Percentiles rank a stretch among this genome's conserved stretches.
Evolutionary conservation across 2,797 vertebrate species (phyloP).

Genomic region (Sternarchorhynchus goeldii): DNA sequence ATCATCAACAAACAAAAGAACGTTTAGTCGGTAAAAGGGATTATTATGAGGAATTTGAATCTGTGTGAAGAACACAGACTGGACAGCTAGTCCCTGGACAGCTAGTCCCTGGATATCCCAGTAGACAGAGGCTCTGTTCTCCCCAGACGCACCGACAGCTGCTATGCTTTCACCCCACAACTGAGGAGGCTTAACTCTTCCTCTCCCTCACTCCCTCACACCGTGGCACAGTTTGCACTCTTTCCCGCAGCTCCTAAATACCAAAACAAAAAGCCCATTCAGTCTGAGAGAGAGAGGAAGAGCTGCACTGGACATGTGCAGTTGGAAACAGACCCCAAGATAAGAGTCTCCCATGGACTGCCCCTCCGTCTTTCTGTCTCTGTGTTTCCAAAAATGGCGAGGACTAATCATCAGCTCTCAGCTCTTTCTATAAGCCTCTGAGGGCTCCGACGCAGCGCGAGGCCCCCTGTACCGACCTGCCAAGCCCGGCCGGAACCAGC

Average conservation of each 20-base stretch:
- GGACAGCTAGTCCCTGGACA: background rate
- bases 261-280: conserved; percentile 62
- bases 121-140: conserved; percentile 61
- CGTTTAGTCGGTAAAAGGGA: background rate
- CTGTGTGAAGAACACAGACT: conserved; percentile 9
- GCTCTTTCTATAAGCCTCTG: conserved; percentile 14
- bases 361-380: background rate
- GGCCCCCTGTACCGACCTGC: conserved; percentile 5
- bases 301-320: conserved; percentile 19
- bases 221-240: conserved; percentile 11
- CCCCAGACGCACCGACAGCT: conserved; percentile 58
- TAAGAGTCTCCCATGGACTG: conserved; percentile 29
- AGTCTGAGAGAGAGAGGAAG: conserved; percentile 31
- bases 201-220: conserved; percentile 45
- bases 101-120: conserved; percentile 26
- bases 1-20: background rate
- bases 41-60: conserved; percentile 13
- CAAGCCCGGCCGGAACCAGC: conserved; percentile 15
- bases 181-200: conserved; percentile 51
- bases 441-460: conserved; percentile 3
- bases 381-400: conserved; percentile 16
- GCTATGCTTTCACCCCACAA: conserved; percentile 56
- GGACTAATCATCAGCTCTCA: conserved; percentile 23
- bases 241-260: conserved; percentile 41
- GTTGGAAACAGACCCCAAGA: conserved; percentile 33